phyloP scores from a whole-genome alignment of 2,888 invertebrate species.

The Polydrusus tereticollis region DNA sequence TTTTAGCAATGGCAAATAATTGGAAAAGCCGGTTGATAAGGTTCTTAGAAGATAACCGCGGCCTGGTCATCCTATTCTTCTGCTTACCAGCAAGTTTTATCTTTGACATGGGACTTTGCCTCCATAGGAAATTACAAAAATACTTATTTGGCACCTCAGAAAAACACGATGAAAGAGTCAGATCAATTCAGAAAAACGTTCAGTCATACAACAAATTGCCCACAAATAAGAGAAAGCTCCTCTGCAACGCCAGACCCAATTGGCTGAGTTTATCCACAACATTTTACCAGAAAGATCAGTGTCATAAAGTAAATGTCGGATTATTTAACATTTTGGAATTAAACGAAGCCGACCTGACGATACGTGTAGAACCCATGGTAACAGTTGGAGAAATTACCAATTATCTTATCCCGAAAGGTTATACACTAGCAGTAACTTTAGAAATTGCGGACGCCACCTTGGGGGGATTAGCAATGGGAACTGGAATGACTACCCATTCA shows the following conservation, averaged over 20 bases:
- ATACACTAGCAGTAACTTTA: slow-evolving; percentile 77
- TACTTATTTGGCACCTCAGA: slow-evolving; percentile 62
- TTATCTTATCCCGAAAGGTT: slow-evolving; percentile 75
- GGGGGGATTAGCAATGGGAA: slow-evolving; percentile 78
- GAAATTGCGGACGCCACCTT: slow-evolving; percentile 79
- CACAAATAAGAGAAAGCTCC: slow-evolving; percentile 67
- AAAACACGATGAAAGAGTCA: slow-evolving; percentile 68
- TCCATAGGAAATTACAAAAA: slow-evolving; percentile 65
- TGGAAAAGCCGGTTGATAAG: slow-evolving; percentile 64
- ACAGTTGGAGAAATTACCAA: slow-evolving; percentile 77
- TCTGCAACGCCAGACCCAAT: slow-evolving; percentile 78
- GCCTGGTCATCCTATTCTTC: slow-evolving; percentile 74
- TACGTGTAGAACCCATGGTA: slow-evolving; percentile 77
- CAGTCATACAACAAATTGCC: slow-evolving; percentile 71
- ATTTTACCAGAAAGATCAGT: slow-evolving; percentile 75
- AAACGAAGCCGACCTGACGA: slow-evolving; percentile 71
- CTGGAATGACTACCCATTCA: slow-evolving; percentile 82
- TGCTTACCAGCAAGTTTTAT: slow-evolving; percentile 78
- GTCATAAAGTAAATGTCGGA: slow-evolving; percentile 75
- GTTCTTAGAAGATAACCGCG: slow-evolving; percentile 74
- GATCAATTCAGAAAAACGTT: slow-evolving; percentile 69
- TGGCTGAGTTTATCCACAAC: slow-evolving; percentile 78
- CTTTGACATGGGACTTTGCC: slow-evolving; percentile 68
- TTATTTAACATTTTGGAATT: slow-evolving; percentile 74
- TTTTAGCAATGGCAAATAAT: slow-evolving; percentile 43